These are phyloP conservation scores for Urocyon cinereoargenteus DNA, from an alignment of 2,797 vertebrate species.

Conservation along the genomic window DNA sequence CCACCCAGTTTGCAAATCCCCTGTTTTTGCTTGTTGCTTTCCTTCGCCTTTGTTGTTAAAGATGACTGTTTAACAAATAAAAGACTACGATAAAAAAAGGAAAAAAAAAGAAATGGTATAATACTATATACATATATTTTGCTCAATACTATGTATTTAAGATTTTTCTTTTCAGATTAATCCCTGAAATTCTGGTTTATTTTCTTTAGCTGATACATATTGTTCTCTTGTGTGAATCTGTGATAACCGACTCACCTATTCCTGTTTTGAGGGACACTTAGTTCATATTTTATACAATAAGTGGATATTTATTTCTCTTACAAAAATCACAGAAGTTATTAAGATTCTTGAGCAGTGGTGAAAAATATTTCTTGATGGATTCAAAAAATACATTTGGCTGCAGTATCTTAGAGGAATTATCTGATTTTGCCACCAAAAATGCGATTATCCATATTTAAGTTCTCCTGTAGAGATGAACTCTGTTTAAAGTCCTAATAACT, in stretches of 20 bases:
- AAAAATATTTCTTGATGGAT: background rate
- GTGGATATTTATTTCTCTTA: conserved; percentile 6
- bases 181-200: background rate
- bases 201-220: background rate
- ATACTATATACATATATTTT: background rate
- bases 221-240: background rate
- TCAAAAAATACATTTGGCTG: background rate
- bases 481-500: conserved; percentile 19
- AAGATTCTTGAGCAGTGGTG: background rate
- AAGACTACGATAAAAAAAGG: background rate
- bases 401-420: background rate
- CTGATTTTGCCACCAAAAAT: conserved; percentile 10
- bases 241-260: conserved; percentile 39
- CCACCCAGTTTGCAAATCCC: background rate
- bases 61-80: conserved; percentile 43
- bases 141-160: background rate
- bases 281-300: conserved; percentile 21
- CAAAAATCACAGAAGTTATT: conserved; percentile 29
- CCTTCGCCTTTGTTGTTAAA: background rate
- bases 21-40: background rate
- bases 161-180: background rate
- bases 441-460: background rate
- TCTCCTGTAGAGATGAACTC: background rate
- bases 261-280: background rate
- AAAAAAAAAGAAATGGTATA: background rate